These are phyloP conservation scores for Balaeniceps rex DNA, from an alignment of 2,113 vertebrate species.

Conservation along the genomic window DNA sequence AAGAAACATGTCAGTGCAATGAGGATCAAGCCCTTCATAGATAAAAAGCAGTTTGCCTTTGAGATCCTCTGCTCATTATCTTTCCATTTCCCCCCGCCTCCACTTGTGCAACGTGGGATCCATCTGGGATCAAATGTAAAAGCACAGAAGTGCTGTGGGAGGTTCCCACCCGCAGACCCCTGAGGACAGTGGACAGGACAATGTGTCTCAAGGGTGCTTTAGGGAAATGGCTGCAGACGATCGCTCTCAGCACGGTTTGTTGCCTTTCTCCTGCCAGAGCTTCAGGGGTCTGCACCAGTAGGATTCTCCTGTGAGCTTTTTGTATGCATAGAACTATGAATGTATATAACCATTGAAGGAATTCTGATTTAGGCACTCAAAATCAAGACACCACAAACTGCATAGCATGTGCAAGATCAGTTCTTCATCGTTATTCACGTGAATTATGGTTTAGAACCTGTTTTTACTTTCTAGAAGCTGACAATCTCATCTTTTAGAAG, in stretches of 20 bases:
- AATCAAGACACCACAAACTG: not conserved
- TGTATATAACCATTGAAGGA: not conserved
- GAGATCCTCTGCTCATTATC: not conserved
- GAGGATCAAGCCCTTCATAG: not conserved
- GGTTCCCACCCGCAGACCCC: not conserved
- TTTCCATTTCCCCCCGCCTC: not conserved
- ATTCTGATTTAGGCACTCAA: not conserved
- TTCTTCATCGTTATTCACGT: not conserved
- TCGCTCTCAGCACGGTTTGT: fast-evolving
- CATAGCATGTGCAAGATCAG: not conserved
- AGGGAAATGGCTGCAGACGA: not conserved
- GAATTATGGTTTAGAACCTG: not conserved
- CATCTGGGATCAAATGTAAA: not conserved
- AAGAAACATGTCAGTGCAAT: not conserved
- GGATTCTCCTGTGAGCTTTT: not conserved
- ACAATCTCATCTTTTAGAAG: not conserved
- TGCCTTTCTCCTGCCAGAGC: not conserved
- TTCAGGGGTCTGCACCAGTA: not conserved
- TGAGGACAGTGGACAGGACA: not conserved
- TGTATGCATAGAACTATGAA: not conserved
- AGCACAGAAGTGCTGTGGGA: not conserved
- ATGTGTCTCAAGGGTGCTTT: not conserved
- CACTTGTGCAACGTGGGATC: fast-evolving
- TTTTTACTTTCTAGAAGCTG: not conserved
- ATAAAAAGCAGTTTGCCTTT: not conserved